Evolutionary conservation across 2,113 vertebrate species (phyloP), one percentile per base, ranked within the genome.

Genomic region (Clarias magur): DNA sequence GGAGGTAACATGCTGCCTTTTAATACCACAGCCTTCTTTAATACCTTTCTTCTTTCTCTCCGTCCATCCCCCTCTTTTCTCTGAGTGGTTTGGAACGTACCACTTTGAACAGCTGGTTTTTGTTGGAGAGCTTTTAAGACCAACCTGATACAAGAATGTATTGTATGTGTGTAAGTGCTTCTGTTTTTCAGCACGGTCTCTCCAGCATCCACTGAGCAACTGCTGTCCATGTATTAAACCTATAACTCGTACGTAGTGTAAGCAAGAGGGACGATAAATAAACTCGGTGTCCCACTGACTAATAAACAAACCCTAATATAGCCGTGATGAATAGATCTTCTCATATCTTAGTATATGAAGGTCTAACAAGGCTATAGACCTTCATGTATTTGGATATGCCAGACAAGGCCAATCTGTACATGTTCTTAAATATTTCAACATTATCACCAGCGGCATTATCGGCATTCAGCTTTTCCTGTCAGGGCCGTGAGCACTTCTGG

Each of bases 1-100:
- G 92, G 98, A 99, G 97, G 98, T 99, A 96, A 81, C 67, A 87
- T 63, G 85, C 60, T 34, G 42, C 21, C n/a, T 76, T 13, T 54
- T 3, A 30, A 62, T 76, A 48, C 42, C 42, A 6, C 6, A 38
- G 53, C 27, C 27, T 48, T 83, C n/a, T n/a, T n/a, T 68, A 25
- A 2, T 15, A 59, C 56, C 1, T 19, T 25, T 27, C 38, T 70
- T 54, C 30, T 85, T 17, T 48, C 5, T 30, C 48, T 25, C 5
- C 68, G 0, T 23, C 65, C 75, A 16, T 16, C 75, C 73, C 54
- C 48, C 42, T 30, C n/a, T 5, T 72, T 59, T 81, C 30, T 27
- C 80, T 10, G 34, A 56, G 75, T 56, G 53, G 53, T 56, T 27
- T 27, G 16, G 27, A 78, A 56, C 48, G 27, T n/a, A 25, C 59